A percentile compares a stretch with the other conserved stretches of the same genome.
Conservation (phyloP, 2,888 invertebrate genomes). For the Drosophila peninsularis region DNA sequence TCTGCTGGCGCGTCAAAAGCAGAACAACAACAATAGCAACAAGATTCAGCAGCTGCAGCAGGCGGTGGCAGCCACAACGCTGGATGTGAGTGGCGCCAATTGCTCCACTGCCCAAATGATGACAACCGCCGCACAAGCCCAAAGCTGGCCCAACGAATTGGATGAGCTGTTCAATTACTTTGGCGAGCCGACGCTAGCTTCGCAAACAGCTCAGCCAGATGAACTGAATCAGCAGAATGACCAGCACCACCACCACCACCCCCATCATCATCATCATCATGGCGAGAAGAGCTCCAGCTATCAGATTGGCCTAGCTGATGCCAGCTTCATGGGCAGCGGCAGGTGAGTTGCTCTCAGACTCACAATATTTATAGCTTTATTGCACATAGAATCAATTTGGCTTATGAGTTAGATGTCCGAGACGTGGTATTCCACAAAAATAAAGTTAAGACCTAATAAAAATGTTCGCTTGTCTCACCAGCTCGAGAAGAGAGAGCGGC, state of each 20-base stretch:
- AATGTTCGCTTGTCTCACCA: conserved; percentile 50
- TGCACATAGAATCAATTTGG: conserved; percentile 48
- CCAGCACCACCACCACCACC: conserved; percentile 20
- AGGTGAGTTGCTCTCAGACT: conserved; percentile 66
- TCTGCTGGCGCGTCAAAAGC: conserved; percentile 83
- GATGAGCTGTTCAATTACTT: conserved; percentile 56
- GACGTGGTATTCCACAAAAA: conserved; percentile 3
- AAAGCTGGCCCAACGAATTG: conserved; percentile 63
- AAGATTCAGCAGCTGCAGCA: conserved; percentile 76
- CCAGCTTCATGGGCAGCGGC: conserved; percentile 77
- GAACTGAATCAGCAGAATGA: conserved; percentile 26
- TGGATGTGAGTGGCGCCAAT: conserved; percentile 64
- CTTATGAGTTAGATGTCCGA: conserved; percentile 28
- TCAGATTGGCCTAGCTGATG: conserved; percentile 76
- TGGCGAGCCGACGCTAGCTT: conserved; percentile 38
- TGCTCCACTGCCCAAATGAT: conserved; percentile 65
- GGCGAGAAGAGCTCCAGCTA: conserved; percentile 80
- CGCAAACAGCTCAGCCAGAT: conserved; percentile 24
- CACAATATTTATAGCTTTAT: not conserved
- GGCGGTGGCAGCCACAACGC: conserved; percentile 65
- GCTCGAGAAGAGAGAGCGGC: conserved; percentile 49
- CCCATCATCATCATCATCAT: conserved; percentile 57
- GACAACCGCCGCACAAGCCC: conserved; percentile 59
- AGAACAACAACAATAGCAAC: conserved; percentile 58
- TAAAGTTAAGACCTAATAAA: conserved; percentile 49